Percentiles rank a stretch among this genome's conserved stretches.
These are phyloP conservation scores for Pseudomyrmex concolor DNA, from an alignment of 1,140 invertebrate species.

Conservation along the genomic window DNA sequence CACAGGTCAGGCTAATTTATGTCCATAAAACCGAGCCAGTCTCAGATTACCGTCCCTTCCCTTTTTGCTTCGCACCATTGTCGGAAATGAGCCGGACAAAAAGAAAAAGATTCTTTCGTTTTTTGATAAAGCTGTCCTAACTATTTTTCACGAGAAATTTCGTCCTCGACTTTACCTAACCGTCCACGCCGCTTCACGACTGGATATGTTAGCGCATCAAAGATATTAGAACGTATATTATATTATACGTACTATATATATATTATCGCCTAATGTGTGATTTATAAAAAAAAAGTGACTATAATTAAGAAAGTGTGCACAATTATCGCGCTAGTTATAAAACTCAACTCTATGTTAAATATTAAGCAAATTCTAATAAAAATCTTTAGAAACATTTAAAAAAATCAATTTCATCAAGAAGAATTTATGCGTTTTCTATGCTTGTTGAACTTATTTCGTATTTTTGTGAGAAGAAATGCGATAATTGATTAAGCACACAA, in stretches of 20 bases:
- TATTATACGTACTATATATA: background rate
- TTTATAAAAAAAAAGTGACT: slow-evolving; percentile 11
- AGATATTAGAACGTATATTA: slow-evolving; percentile 13
- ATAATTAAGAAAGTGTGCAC: slow-evolving; percentile 29
- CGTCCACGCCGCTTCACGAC: slow-evolving; percentile 73
- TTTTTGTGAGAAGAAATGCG: background rate
- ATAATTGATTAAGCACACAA: slow-evolving; percentile 9
- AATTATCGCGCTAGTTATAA: background rate
- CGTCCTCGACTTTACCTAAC: slow-evolving; percentile 71
- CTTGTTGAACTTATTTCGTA: slow-evolving; percentile 4
- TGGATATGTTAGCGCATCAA: slow-evolving; percentile 20
- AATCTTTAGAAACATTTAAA: background rate
- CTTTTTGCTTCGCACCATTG: slow-evolving; percentile 68
- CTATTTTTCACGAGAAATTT: slow-evolving; percentile 66
- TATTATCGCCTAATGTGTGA: background rate
- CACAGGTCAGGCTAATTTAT: slow-evolving; percentile 77
- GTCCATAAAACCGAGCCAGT: slow-evolving; percentile 82
- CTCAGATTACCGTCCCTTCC: slow-evolving; percentile 82
- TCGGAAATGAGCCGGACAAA: slow-evolving; percentile 61
- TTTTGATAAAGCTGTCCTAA: slow-evolving; percentile 55
- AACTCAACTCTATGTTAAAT: background rate
- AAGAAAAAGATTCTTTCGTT: slow-evolving; percentile 62
- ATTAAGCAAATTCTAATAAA: background rate
- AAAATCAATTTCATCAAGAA: background rate
- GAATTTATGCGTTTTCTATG: slow-evolving; percentile 1